Evolutionary conservation across 2,888 invertebrate species (phyloP).

Genomic region (Cephonodes hylas): DNA sequence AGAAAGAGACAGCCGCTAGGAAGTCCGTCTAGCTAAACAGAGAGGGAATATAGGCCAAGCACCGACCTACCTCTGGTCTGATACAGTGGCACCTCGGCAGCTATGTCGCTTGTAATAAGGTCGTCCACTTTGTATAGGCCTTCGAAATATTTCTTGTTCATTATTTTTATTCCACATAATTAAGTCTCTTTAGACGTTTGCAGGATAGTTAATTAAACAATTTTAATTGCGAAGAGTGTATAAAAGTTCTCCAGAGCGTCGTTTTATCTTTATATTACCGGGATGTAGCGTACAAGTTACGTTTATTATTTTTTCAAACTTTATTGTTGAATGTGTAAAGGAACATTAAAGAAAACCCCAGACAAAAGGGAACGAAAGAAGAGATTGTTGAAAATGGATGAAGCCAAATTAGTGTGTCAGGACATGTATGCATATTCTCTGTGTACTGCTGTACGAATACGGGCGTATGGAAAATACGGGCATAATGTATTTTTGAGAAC

Average conservation of each 20-base stretch:
- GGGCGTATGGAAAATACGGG: too few species aligned
- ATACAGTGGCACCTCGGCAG: constrained; percentile 60
- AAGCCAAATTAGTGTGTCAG: too few species aligned
- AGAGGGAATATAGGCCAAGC: constrained; percentile 77
- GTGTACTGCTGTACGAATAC: too few species aligned
- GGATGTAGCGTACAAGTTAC: too few species aligned
- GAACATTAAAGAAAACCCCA: too few species aligned
- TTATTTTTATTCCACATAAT: constrained; percentile 27
- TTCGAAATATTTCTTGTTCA: constrained; percentile 39
- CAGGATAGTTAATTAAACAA: neutral
- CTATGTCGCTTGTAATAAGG: constrained; percentile 60
- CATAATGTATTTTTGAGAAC: too few species aligned
- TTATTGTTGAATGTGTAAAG: too few species aligned
- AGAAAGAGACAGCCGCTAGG: constrained; percentile 43
- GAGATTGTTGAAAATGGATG: too few species aligned
- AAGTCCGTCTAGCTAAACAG: constrained; percentile 31
- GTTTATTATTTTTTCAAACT: too few species aligned
- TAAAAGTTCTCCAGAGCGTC: neutral
- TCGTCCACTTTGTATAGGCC: constrained; percentile 40
- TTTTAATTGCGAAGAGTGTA: neutral
- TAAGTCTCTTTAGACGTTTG: neutral
- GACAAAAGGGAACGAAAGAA: too few species aligned
- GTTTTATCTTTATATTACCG: constrained; percentile 29
- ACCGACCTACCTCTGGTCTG: constrained; percentile 73
- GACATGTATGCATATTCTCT: too few species aligned